Evolutionary conservation across 37 sponge, comb jelly and placozoan species (phyloP), one percentile per base, ranked within the genome.

Genomic region (Geodia barretti): DNA sequence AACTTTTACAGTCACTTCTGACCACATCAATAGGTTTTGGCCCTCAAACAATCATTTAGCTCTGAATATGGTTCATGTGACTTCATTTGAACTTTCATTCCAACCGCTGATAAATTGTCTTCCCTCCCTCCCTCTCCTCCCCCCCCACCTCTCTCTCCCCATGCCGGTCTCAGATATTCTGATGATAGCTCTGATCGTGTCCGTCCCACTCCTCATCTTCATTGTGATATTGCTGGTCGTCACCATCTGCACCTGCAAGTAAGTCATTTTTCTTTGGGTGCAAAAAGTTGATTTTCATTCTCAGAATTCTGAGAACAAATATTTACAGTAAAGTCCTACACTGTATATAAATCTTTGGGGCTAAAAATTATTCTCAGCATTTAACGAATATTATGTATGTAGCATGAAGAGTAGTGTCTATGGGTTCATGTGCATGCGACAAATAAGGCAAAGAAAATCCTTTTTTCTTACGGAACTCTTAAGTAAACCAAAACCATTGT

Each of bases 191-290:
- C 69, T 84, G 14, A 84, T 76, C 58, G 39, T 40, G 4, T 30
- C 25, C 28, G 31, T 75, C 5, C 77, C 84, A 0, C 70, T 77
- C 23, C 38, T 76, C 32, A 11, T 70, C 39, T 20, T 84, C 77
- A 76, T 84, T 1, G 70, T 70, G 25, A 36, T 42, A 26, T 37
- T 83, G 35, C 0, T 74, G 3, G 30, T 74, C 36, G 65, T 83
- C 17, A 84, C 70, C 39, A 4, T 60, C 84, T 37, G 68, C 77
- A 77, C 70, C 1, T 77, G 29, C 77, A 59, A 40, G 84, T 77
- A 17, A 82, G 83, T 47, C 54, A n/a, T n/a, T n/a, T n/a, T n/a
- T n/a, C n/a, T n/a, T n/a, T n/a, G n/a, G n/a, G n/a, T n/a, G n/a
- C n/a, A n/a, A n/a, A n/a, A n/a, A n/a, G n/a, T n/a, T n/a, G n/a